Base-by-base conservation (phyloP, 2,888 invertebrate genomes). In the Stenolophus ochropezus region DNA sequence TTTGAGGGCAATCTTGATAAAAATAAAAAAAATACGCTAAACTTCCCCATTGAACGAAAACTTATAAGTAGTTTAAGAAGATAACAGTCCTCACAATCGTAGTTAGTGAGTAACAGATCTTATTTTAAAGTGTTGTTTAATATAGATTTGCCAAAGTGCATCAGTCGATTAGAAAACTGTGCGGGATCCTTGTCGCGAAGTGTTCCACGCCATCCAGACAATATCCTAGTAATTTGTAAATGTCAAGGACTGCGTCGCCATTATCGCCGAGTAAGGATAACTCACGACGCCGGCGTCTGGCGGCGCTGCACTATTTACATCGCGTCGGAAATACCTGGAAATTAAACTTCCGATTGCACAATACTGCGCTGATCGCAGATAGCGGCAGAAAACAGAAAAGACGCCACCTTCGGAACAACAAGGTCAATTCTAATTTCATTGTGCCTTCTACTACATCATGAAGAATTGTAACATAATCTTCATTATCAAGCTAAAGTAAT, bases 341-440 rank as follows among this genome's bases (percentile, higher is more conserved):
- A 69, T 69, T 69, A 69, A 69, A 69, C 65, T 69, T 69, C 65
- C 65, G 65, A 33, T 69, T 69, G 65, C 18, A 33, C 27, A 61
- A 61, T 61, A 61, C 21, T 61, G 23, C 23, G 8, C 6, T 20
- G 56, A 56, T 56, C 56, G 56, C n/a, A 18, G 51, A 51, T 18
- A 14, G 33, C 33, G 33, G 11, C 4, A 11, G 56, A 56, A 61
- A 25, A 25, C 25, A n/a, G 51, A 16, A 51, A 51, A 51, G 14
- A 51, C 14, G 51, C 16, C n/a, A 61, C 11, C 4, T 33, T 5
- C 33, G 8, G 11, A 42, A 0, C 8, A 8, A 42, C 8, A 42
- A 42, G 33, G 33, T 33, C 33, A 42, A 42, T 42, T n/a, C n/a
- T 42, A 42, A 42, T 11, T 42, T 42, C 11, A 42, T 42, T 42